phyloP scores from a whole-genome alignment of 2,113 vertebrate species.

The Pachyramphus minor region DNA sequence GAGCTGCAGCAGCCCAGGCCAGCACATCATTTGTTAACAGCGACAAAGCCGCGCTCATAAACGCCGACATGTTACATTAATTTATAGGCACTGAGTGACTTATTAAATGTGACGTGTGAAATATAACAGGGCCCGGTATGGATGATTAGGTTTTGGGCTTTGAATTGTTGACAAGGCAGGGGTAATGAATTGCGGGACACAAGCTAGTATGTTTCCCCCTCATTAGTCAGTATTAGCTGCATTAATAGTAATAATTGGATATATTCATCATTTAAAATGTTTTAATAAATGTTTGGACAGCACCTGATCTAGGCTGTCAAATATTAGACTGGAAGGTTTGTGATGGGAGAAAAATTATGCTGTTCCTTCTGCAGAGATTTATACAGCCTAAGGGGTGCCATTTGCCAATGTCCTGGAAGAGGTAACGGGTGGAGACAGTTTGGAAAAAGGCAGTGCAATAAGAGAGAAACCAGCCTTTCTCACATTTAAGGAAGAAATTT shows the following conservation, averaged over 20 bases:
- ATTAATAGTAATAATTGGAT: constrained; percentile 90
- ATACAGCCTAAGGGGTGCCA: constrained; percentile 60
- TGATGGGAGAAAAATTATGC: constrained; percentile 77
- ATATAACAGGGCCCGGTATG: constrained; percentile 81
- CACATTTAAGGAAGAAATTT: not conserved
- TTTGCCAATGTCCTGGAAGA: constrained; percentile 52
- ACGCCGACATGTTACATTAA: constrained; percentile 86
- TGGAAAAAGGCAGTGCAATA: not conserved
- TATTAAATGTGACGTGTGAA: constrained; percentile 89
- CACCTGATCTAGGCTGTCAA: constrained; percentile 81
- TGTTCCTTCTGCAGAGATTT: constrained; percentile 72
- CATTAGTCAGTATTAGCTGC: constrained; percentile 88
- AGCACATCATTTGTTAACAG: constrained; percentile 83
- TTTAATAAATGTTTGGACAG: constrained; percentile 90
- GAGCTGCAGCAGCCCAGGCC: constrained; percentile 74
- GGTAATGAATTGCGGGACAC: constrained; percentile 85
- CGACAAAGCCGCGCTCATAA: constrained; percentile 82
- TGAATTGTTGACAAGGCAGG: constrained; percentile 87
- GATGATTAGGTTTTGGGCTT: constrained; percentile 86
- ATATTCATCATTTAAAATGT: constrained; percentile 89
- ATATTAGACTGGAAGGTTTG: constrained; percentile 72
- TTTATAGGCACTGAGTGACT: constrained; percentile 87
- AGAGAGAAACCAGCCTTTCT: not conserved
- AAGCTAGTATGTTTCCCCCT: constrained; percentile 77
- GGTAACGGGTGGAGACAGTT: constrained; percentile 10